Evolutionary conservation across 2,797 vertebrate genomes (phyloP), one percentile per base, ranked within the genome.

Genomic region (Tinamus major): DNA sequence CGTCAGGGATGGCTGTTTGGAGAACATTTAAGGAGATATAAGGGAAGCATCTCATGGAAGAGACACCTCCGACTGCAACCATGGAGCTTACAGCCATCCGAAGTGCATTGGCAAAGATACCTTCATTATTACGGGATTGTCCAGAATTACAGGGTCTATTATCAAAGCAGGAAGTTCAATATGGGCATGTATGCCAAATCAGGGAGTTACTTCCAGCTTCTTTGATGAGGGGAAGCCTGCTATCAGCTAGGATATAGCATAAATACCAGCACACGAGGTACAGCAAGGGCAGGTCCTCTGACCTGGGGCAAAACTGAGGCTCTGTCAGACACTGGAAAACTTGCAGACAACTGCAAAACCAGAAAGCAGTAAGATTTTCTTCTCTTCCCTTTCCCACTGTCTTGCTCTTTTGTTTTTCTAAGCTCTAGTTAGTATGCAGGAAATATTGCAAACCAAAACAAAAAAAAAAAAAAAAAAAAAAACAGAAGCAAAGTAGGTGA

Each of bases 231-330:
- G 17, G 15, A 63, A 39, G 15, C 18, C n/a, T 44, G 12, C 13
- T 27, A 19, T 13, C 79, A 70, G 4, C 27, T 6, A 41, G 31
- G 59, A 42, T 13, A 31, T 35, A 8, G 55, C n/a, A 6, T 0
- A 2, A 35, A 61, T 10, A 51, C 49, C 21, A 24, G 24, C 33
- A 19, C 3, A 26, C 5, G 62, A 7, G 8, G 7, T 0, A 8
- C 3, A 44, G 44, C 76, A 77, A 41, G 59, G 56, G 61, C 55
- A 48, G 33, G 24, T 48, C 35, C 63, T 89, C 70, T 49, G 56
- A 6, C 31, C 2, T 27, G 46, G 41, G 56, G 23, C 23, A 71
- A 62, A 10, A 17, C 0, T 39, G 13, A 51, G 33, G 18, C 29
- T 71, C 39, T 74, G n/a, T 24, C 44, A 61, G 26, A n/a, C 16